These are phyloP conservation scores for Platyura marginata DNA, from an alignment of 1,140 invertebrate species.

Conservation along the genomic window DNA sequence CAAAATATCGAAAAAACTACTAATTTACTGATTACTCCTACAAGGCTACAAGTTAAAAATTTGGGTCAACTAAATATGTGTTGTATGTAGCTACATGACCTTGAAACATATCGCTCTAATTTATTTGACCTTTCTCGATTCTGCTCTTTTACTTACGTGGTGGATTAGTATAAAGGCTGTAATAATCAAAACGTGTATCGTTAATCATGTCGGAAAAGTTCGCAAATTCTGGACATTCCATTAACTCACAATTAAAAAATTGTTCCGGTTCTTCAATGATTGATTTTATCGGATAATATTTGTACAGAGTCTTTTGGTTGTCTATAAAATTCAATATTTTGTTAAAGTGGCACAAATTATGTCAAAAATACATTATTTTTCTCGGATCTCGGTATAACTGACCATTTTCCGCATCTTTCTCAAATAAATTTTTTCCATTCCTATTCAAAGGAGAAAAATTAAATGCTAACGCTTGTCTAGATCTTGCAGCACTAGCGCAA, in stretches of 20 bases:
- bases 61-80: no score
- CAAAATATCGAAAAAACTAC: no score
- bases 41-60: no score
- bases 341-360: background rate
- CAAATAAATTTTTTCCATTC: background rate
- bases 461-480: background rate
- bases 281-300: no score
- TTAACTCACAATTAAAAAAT: conserved; percentile 1
- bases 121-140: no score
- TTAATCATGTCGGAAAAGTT: conserved; percentile 1
- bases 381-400: background rate
- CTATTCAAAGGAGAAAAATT: background rate
- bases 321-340: background rate
- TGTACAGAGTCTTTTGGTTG: background rate
- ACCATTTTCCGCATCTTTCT: background rate
- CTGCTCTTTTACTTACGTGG: background rate
- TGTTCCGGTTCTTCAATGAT: background rate
- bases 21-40: no score
- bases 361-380: background rate
- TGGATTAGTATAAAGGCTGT: background rate
- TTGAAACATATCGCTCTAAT: no score
- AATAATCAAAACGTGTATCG: conserved; percentile 2
- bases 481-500: background rate
- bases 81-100: no score
- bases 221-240: conserved; percentile 1